Evolutionary conservation across 2,888 invertebrate species (phyloP), one percentile per base, ranked within the genome.

Genomic region (Biston stratarius): DNA sequence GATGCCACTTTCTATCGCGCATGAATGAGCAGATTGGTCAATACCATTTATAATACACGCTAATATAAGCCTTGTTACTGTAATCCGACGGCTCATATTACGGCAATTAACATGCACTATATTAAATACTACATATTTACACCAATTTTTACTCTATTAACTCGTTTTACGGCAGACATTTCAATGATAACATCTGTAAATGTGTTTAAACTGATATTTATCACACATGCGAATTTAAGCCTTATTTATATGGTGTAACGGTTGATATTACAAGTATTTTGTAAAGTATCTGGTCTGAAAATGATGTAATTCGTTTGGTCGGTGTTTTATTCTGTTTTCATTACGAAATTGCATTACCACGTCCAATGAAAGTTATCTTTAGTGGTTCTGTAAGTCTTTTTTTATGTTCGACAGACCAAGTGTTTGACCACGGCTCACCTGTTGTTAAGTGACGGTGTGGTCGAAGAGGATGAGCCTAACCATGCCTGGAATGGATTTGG

Each of bases 1-100:
- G 10, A 12, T 57, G 36, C 61, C 64, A 71, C 69, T 73, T 70
- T 68, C 72, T 74, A 77, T 11, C 53, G 76, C 79, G 81, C 80
- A 59, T 77, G 63, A 82, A 67, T 72, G 78, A 38, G 45, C 77
- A 83, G 77, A 10, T 75, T 64, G 82, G 84, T 77, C 81, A 81
- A 73, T 77, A 74, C 65, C 73, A 57, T 56, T 49, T 24, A 24
- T 3, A 57, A 9, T 11, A n/a, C 34, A 49, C 51, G 42, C 61
- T 10, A 64, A 36, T 49, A 14, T 40, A 52, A 15, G 33, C 58
- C 51, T 59, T 67, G 45, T 64, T 3, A 12, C 0, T 9, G 0
- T 14, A 6, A 15, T 9, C 6, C 3, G 49, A 65, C 15, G 15
- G 56, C 38, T 38, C 38, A 63, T 49, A 48, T 57, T 61, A 15